Base-by-base conservation (phyloP, 1,140 invertebrate genomes). In the Geopemphigus sp. region DNA sequence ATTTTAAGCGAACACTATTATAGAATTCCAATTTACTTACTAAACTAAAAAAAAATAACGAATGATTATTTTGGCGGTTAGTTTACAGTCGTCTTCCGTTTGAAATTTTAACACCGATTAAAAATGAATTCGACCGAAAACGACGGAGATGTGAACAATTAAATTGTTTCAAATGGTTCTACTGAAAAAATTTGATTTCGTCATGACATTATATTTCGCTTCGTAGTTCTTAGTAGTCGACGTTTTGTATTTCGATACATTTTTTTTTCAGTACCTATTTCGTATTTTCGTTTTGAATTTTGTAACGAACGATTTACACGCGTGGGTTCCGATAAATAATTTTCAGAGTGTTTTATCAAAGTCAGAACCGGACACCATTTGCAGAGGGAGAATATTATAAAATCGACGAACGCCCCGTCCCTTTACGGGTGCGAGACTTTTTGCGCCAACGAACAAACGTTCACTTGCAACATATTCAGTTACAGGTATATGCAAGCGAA, bases 371-470 rank as follows among this genome's bases (percentile, higher is more conserved):
- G 92, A 0, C 93, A 93, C 85, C 89, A 91, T 24, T 84, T 94
- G 32, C 87, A 90, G 45, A 88, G 90, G 82, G 87, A 87, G 0
- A 88, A 91, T 3, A 87, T 93, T 1, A 87, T 89, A 66, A 88
- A 91, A 66, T 89, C 90, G 1, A 87, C 89, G 32, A 84, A 88
- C 6, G 90, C 91, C 1, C 87, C 89, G 1, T 90, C 89, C 39
- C 87, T 93, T 15, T 89, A 91, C 22, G 91, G 92, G 39, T 94
- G 92, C 84, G 92, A 94, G 83, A 85, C 88, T 0, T 86, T 91
- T 22, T 94, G 93, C 83, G 89, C 89, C 47, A 87, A 87, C n/a
- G 91, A 93, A 84, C 88, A 87, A 45, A 88, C 89, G 56, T 93
- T 93, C 82, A 85, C 86, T 81, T 94, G 93, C 83, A 88, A 90